Base-by-base conservation (phyloP, 53 echinoderm and acorn worm genomes). In the Arbacia lixula region DNA sequence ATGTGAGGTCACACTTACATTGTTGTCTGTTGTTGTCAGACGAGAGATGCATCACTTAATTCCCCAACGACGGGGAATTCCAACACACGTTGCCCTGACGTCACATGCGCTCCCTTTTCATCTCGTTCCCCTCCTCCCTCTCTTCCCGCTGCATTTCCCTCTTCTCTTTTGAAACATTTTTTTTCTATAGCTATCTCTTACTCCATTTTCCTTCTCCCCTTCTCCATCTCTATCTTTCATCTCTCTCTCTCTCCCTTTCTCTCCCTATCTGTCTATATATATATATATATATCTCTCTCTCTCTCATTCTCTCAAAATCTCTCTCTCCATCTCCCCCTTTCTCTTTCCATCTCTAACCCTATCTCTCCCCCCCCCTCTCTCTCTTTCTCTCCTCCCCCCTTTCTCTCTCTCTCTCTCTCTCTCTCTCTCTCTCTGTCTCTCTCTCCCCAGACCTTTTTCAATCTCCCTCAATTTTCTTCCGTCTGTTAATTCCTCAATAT, bases 161-260 rank as follows among this genome's bases (percentile, higher is more conserved):
- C n/a, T n/a, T n/a, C n/a, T n/a, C n/a, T n/a, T n/a, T n/a, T n/a
- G n/a, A n/a, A n/a, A n/a, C n/a, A n/a, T n/a, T n/a, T n/a, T n/a
- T n/a, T n/a, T n/a, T n/a, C n/a, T n/a, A n/a, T n/a, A n/a, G n/a
- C n/a, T n/a, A n/a, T n/a, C n/a, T n/a, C n/a, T n/a, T n/a, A n/a
- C n/a, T n/a, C n/a, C n/a, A n/a, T n/a, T 62, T 12, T 4, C 5
- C 3, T n/a, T 26, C 61, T 60, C 3, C 2, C 66, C 29, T 0
- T 42, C 0, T 37, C 36, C 22, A 20, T 5, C 66, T 28, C 66
- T 61, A 29, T 3, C 4, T 4, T 29, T 12, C 12, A 29, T 17
- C 26, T 27, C 26, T 63, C 4, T 36, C 66, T 66, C 21, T 66
- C 66, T 66, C 66, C 38, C 66, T 66, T 38, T 37, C 49, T 46